Evolutionary conservation across 2,797 vertebrate genomes (phyloP), one percentile per base, ranked within the genome.

Genomic region (Vireo griseus): DNA sequence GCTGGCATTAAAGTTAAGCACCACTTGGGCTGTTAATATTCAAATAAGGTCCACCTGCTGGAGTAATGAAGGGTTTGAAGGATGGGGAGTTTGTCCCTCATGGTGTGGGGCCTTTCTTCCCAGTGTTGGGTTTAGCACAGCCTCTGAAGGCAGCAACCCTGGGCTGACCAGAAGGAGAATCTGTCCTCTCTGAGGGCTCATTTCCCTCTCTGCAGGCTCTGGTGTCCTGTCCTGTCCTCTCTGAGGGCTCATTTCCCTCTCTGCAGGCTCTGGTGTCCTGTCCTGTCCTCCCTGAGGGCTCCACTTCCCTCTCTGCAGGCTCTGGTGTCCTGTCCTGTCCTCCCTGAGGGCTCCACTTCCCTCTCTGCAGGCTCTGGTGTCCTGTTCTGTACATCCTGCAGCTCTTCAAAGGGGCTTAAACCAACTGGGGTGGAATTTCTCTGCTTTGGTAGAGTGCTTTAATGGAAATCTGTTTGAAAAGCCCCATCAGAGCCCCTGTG

Each of bases 1-100:
- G 40, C 24, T 83, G 65, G 26, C 61, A 28, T 63, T 52, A 9
- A 16, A 90, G 65, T 55, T 19, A 78, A 97, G 77, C 77, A 83
- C 55, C 54, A 18, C 69, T 88, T 42, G 11, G 57, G 8, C 13
- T 57, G 66, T 59, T 77, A 57, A 79, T 47, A 58, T 20, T 42
- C 22, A 88, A 90, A 39, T 10, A 25, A 26, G 1, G 3, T 20
- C 15, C 16, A 33, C 57, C 55, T 28, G 18, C 76, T 91, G 79
- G 35, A 90, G 20, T 58, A 6, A 19, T 13, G 65, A 13, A 29
- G 18, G 1, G 2, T 85, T 71, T 66, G 67, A 79, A 83, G 69
- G 59, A 28, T 65, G 29, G 61, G 54, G 40, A 47, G 4, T 58
- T 76, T 51, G 51, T 73, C 58, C 76, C 85, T 45, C 40, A 0